These are phyloP conservation scores for Bovichtus variegatus DNA, from an alignment of 2,797 vertebrate species.

Conservation along the genomic window DNA sequence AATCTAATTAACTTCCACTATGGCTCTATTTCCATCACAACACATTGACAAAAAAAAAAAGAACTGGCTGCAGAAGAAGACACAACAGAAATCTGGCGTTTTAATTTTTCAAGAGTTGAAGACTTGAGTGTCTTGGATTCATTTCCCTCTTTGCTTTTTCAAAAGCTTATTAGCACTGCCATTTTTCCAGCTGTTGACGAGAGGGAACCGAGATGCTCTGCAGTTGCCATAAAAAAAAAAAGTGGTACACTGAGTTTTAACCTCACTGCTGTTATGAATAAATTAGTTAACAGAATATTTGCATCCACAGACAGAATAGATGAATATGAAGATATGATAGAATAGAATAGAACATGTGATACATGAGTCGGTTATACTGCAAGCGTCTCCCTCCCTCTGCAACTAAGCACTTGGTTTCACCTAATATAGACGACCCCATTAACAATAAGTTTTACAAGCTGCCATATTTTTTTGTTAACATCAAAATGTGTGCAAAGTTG, in stretches of 20 bases:
- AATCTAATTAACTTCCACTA: slow-evolving; percentile 44
- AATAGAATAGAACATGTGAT: neutral
- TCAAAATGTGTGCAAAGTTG: too few species aligned
- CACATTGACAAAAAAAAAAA: neutral
- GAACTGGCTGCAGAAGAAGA: slow-evolving; percentile 1
- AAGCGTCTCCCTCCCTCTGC: neutral
- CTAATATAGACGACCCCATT: neutral
- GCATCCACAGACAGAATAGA: neutral
- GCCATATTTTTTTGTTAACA: too few species aligned
- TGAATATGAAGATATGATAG: neutral
- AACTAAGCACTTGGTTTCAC: too few species aligned
- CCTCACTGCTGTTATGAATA: neutral
- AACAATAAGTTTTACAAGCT: too few species aligned
- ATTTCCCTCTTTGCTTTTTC: neutral
- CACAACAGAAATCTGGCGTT: neutral
- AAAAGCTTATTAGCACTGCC: slow-evolving; percentile 13
- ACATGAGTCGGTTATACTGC: neutral
- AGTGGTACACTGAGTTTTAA: neutral
- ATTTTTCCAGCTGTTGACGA: slow-evolving; percentile 11
- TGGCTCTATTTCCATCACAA: slow-evolving; percentile 26
- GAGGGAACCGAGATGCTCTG: neutral
- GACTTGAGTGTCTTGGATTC: slow-evolving; percentile 9
- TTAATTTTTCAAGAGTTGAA: neutral
- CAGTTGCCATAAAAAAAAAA: neutral
- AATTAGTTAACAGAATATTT: slow-evolving; percentile 3